Evolutionary conservation across 2,797 vertebrate genomes (phyloP), one percentile per base, ranked within the genome.

Genomic region (Myripristis murdjan): DNA sequence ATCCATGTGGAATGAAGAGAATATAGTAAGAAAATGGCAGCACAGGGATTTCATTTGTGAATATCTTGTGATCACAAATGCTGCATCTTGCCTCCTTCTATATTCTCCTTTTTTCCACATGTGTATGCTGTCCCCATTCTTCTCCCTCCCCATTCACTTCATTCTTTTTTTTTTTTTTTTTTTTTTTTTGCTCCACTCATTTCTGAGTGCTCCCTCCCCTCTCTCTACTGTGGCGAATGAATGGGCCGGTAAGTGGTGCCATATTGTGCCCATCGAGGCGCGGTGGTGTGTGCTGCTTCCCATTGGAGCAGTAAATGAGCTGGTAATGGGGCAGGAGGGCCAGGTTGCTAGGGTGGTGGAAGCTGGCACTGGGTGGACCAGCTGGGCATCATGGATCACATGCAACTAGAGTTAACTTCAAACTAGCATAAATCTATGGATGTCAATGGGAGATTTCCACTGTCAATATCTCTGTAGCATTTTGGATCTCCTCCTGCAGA

Each of bases 241-340:
- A 90, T 88, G 73, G 85, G 82, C 75, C 85, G 75, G 85, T 93
- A 91, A 94, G 91, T 93, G 92, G 90, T 88, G 89, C 88, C 93
- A 94, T 94, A 93, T 93, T 94, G 93, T 91, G 90, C 79, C 85
- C 91, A 92, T 91, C 86, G 87, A 93, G 89, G 93, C 86, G 84
- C 86, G 84, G 78, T 89, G 84, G 84, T 58, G 80, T 87, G 79
- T 68, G 72, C 65, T 72, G 87, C 86, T 90, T 87, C 87, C 90
- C 83, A 86, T 85, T 88, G 90, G 90, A 88, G 87, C 84, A 82
- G 86, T 87, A 90, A 92, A 93, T 89, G 91, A 91, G 89, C 87
- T 88, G 77, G 88, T 93, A 93, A 93, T 92, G 84, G 89, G 83
- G 89, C 86, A 83, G 87, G 91, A 91, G 89, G 86, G 73, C 81